Percentiles rank a stretch among this genome's conserved stretches.
These are phyloP conservation scores for Epizoanthus illoricatus DNA, from an alignment of 92 coral and sea anemone species.

Conservation along the genomic window DNA sequence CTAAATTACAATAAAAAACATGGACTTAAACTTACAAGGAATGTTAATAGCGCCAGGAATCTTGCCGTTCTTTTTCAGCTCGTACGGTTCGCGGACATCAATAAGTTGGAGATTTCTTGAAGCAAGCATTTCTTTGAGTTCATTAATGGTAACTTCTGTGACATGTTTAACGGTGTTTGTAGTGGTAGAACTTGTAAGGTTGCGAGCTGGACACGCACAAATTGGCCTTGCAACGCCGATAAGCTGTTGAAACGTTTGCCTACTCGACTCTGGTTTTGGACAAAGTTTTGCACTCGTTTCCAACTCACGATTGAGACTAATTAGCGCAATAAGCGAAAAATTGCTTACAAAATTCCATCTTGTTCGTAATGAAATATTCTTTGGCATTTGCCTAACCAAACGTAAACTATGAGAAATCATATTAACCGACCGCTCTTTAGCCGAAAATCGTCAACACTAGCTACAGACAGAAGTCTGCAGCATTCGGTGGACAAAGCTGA, in stretches of 20 bases:
- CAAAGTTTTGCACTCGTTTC: constrained; percentile 40
- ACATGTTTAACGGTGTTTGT: constrained; percentile 34
- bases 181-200: constrained; percentile 38
- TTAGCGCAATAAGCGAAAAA: constrained; percentile 45
- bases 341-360: constrained; percentile 37
- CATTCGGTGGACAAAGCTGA: no score
- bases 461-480: no score
- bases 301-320: constrained; percentile 52
- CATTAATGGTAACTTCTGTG: constrained; percentile 48
- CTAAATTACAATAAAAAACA: neutral
- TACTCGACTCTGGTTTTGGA: constrained; percentile 49
- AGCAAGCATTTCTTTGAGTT: constrained; percentile 47
- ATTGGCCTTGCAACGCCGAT: constrained; percentile 54
- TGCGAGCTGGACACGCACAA: constrained; percentile 56
- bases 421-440: neutral
- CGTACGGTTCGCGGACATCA: constrained; percentile 71
- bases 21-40: constrained; percentile 48
- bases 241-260: constrained; percentile 52
- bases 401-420: neutral
- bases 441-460: no score
- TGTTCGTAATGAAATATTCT: neutral
- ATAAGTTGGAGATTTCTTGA: constrained; percentile 45
- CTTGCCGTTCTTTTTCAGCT: constrained; percentile 52
- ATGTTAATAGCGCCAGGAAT: constrained; percentile 54
- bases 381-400: neutral